Evolutionary conservation across 1,140 invertebrate genomes (phyloP), one percentile per base, ranked within the genome.

Genomic region (Sipha flava): DNA sequence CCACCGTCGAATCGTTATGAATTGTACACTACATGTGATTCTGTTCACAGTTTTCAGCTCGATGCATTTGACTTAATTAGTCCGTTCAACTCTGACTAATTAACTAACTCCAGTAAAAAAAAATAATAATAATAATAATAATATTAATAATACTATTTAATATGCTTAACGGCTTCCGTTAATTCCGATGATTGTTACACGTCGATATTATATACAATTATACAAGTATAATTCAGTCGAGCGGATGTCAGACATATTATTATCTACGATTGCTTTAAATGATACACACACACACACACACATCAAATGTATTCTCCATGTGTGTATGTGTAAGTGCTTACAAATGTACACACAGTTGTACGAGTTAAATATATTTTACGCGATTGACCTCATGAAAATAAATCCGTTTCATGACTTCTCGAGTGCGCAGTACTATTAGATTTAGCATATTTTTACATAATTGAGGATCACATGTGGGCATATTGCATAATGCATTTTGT

Each of bases 361-460:
- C 6, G 6, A 1, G 12, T 23, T 12, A 14, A 12, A 26, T 59
- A 57, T 31, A 21, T n/a, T 21, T 37, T 64, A 34, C 62, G 34
- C 21, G 59, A 64, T 64, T 31, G 62, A 21, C 29, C 62, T 34
- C 62, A n/a, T 37, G 62, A 40, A 64, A 64, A 31, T 16, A 64
- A 37, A 64, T 64, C 62, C 62, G 29, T n/a, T 31, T 21, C 70
- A 73, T 49, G 70, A 73, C 45, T 49, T 31, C 18, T n/a, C 43
- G 47, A 73, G 21, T 49, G 45, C 47, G 29, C 6, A 47, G 26
- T 21, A 18, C 37, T 21, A 49, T 70, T 70, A 31, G 23, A 49
- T 73, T 73, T 49, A 34, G 18, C 70, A 73, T 73, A 73, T 73
- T 73, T 73, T 47, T 73, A 49, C 40, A 73, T 49, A 73, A 73